These are phyloP conservation scores for Carcharodon carcharias DNA, from an alignment of 2,797 vertebrate species.

Conservation along the genomic window DNA sequence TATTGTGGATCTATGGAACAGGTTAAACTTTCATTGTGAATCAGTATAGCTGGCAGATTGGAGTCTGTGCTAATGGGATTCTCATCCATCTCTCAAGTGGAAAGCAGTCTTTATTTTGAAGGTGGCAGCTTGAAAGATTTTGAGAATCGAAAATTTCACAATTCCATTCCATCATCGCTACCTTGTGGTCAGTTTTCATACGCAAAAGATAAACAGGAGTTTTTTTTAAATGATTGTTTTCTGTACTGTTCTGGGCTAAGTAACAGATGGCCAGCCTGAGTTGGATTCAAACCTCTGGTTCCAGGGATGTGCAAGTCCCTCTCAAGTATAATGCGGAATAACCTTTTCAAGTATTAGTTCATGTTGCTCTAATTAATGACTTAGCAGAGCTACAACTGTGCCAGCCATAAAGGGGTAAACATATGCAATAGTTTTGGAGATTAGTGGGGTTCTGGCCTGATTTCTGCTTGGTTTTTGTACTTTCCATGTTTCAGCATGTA, in stretches of 20 bases:
- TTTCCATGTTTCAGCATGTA: background rate
- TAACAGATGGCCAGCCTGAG: background rate
- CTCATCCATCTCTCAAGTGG: background rate
- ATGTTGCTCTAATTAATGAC: background rate
- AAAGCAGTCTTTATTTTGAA: background rate
- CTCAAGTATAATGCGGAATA: background rate
- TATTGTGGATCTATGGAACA: background rate
- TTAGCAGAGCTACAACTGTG: background rate
- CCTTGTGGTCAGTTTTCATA: background rate
- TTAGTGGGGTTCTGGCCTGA: background rate
- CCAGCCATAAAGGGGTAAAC: background rate
- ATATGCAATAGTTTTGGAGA: background rate
- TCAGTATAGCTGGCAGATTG: background rate
- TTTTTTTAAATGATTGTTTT: background rate
- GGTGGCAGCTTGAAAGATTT: background rate
- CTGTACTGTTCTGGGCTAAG: background rate
- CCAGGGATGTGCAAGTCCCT: background rate
- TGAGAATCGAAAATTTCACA: background rate
- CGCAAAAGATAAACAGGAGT: background rate
- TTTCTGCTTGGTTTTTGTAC: background rate
- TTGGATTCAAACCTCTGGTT: background rate
- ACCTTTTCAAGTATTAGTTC: background rate
- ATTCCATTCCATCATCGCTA: too few species aligned
- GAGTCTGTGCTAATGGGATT: background rate
- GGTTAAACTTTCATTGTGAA: background rate